Percentiles rank a stretch among this genome's conserved stretches.
Evolutionary conservation across 1,140 invertebrate genomes (phyloP).

Genomic region (Meloidogyne floridensis): DNA sequence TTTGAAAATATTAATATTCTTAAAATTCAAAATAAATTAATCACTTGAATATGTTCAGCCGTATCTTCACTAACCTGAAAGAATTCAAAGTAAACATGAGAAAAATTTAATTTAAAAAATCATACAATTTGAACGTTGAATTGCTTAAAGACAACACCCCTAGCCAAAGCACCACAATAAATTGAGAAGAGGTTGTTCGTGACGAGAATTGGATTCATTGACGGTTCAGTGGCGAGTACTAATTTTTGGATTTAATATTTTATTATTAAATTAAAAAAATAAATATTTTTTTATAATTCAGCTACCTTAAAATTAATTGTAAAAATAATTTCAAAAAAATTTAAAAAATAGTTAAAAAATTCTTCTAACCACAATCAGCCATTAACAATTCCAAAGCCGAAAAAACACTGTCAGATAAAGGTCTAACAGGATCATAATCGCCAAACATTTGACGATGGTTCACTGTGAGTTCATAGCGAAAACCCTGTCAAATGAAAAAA

Average conservation of each 20-base stretch:
- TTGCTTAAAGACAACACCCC: conserved; percentile 50
- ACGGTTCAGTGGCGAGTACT: conserved; percentile 54
- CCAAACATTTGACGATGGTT: conserved; percentile 57
- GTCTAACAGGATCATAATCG: conserved; percentile 56
- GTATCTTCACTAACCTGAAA: conserved; percentile 57
- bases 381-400: conserved; percentile 61
- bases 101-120: background rate
- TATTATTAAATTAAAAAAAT: conserved; percentile 6
- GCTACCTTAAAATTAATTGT: background rate
- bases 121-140: conserved; percentile 53
- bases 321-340: background rate
- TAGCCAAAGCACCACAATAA: conserved; percentile 56
- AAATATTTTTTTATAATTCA: conserved; percentile 11
- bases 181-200: conserved; percentile 57
- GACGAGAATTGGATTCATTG: conserved; percentile 54
- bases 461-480: conserved; percentile 57
- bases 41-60: conserved; percentile 63
- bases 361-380: conserved; percentile 42
- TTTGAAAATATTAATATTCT: background rate
- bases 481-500: conserved; percentile 39
- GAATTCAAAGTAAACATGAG: too few species aligned
- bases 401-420: conserved; percentile 61
- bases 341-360: background rate
- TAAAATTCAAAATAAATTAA: background rate
- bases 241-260: background rate